Conservation (phyloP, 2,888 invertebrate species). For the Drosophila falleni region DNA sequence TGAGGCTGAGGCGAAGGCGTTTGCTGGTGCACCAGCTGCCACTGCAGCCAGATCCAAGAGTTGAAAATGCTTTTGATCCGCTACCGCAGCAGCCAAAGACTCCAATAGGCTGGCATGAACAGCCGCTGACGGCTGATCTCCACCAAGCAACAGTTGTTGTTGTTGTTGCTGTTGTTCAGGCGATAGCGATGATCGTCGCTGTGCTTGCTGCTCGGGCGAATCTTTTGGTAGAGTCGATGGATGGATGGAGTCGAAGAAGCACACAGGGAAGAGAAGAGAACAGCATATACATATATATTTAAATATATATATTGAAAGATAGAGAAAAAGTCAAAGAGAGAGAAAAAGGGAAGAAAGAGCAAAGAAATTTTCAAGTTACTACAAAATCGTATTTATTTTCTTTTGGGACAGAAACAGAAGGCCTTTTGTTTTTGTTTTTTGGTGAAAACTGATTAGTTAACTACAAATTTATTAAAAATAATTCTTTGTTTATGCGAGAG, state of each 20-base stretch:
- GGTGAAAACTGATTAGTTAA: conserved; percentile 6
- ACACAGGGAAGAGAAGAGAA: conserved; percentile 58
- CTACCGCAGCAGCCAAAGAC: conserved; percentile 75
- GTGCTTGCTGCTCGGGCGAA: conserved; percentile 62
- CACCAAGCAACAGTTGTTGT: conserved; percentile 47
- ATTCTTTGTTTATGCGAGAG: background rate
- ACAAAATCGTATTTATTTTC: conserved; percentile 13
- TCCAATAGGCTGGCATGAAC: conserved; percentile 76
- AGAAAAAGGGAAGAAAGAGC: conserved; percentile 31
- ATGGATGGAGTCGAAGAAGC: conserved; percentile 27
- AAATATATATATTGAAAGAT: conserved; percentile 38
- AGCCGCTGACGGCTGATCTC: conserved; percentile 61
- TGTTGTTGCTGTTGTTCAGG: conserved; percentile 51
- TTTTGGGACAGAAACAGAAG: conserved; percentile 11
- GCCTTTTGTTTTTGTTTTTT: background rate
- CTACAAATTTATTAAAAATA: conserved; percentile 13
- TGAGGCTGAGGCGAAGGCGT: conserved; percentile 57
- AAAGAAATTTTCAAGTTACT: conserved; percentile 58
- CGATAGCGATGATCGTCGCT: conserved; percentile 57
- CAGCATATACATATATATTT: conserved; percentile 53
- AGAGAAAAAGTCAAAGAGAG: conserved; percentile 35
- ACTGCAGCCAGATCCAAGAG: conserved; percentile 75
- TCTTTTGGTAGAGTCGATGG: conserved; percentile 61
- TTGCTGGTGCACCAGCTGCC: conserved; percentile 69
- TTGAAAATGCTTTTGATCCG: conserved; percentile 81